Percentiles rank a stretch among this genome's conserved stretches.
These are phyloP conservation scores for Achroia grisella DNA, from an alignment of 1,140 invertebrate genomes.

Conservation along the genomic window DNA sequence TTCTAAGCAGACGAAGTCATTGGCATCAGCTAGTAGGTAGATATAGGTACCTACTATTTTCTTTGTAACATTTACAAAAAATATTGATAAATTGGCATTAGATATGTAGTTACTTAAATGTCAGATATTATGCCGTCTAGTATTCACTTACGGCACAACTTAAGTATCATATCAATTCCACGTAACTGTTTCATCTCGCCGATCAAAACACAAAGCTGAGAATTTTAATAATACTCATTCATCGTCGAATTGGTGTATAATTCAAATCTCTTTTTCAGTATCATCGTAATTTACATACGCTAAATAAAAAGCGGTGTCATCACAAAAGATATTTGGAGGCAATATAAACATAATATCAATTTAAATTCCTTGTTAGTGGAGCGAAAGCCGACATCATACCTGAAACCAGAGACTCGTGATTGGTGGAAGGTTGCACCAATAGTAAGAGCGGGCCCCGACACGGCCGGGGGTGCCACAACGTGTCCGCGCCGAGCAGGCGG, in stretches of 20 bases:
- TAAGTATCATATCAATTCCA: conserved; percentile 18
- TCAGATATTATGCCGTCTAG: neutral
- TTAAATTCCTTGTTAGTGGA: conserved; percentile 72
- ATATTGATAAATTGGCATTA: too few species aligned
- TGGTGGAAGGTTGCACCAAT: conserved; percentile 45
- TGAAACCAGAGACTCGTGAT: conserved; percentile 36
- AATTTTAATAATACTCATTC: conserved; percentile 57
- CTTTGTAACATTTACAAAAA: neutral
- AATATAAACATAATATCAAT: conserved; percentile 74
- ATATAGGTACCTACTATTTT: neutral
- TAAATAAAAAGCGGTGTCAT: conserved; percentile 74
- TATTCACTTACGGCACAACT: conserved; percentile 16
- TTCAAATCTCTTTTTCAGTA: conserved; percentile 69
- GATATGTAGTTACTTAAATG: neutral
- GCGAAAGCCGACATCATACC: conserved; percentile 71
- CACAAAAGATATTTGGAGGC: conserved; percentile 72
- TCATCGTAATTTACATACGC: conserved; percentile 68
- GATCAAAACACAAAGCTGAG: conserved; percentile 38
- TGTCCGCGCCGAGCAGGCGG: conserved; percentile 30
- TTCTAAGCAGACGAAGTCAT: too few species aligned
- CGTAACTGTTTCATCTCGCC: conserved; percentile 28
- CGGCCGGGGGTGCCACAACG: conserved; percentile 2
- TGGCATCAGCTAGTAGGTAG: too few species aligned
- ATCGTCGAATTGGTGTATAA: conserved; percentile 60
- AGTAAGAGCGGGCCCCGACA: neutral